Percentiles rank a stretch among this genome's conserved stretches.
Evolutionary conservation across 2,797 vertebrate genomes (phyloP).

Genomic region (Discoglossus pictus): DNA sequence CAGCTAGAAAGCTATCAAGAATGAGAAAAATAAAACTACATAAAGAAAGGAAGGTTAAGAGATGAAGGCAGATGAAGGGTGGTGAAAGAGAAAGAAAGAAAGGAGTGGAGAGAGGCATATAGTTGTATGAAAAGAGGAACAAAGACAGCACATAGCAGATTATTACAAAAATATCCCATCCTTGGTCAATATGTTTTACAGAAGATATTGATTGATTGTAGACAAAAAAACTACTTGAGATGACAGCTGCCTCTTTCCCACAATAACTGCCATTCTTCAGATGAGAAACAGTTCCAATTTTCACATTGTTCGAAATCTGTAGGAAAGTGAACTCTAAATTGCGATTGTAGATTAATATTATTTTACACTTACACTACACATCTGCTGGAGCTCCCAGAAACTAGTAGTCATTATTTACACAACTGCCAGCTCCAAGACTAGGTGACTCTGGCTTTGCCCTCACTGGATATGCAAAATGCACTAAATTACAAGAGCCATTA

Average conservation of each 20-base stretch:
- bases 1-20: no score
- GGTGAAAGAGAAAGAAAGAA: no score
- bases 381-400: not conserved
- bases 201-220: no score
- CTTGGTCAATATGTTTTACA: not conserved
- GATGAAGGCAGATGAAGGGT: no score
- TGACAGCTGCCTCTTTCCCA: not conserved
- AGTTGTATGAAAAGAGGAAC: no score
- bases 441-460: conserved; percentile 3
- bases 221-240: not conserved
- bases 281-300: not conserved
- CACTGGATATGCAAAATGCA: conserved; percentile 14
- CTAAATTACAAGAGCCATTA: conserved; percentile 29
- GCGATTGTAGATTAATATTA: not conserved
- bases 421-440: not conserved
- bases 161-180: not conserved
- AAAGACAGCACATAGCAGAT: no score
- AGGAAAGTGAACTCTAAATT: not conserved
- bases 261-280: not conserved
- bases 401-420: not conserved
- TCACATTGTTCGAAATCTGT: not conserved
- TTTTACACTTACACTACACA: not conserved
- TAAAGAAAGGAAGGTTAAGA: no score
- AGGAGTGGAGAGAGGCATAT: no score
- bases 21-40: no score